Percentiles rank a stretch among this genome's conserved stretches.
Conservation (phyloP, 1,140 invertebrate species). For the Spodoptera litura region DNA sequence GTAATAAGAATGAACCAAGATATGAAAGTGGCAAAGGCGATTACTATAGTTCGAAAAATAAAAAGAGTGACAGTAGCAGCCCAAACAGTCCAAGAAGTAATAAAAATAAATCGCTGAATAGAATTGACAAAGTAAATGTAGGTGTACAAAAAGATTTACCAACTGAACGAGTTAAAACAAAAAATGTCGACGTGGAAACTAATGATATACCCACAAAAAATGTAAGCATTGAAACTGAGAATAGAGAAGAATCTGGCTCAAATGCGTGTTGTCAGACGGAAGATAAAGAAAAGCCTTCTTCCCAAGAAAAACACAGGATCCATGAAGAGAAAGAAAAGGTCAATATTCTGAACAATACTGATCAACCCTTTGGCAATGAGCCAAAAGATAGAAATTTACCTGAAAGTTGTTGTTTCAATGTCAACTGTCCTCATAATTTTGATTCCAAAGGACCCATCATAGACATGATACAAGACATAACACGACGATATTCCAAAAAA, state of each 20-base stretch:
- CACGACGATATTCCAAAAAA: constrained; percentile 75
- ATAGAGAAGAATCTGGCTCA: too few relatives aligned
- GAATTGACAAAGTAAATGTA: not conserved
- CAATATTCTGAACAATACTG: not conserved
- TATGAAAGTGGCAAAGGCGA: too few relatives aligned
- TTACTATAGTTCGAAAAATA: too few relatives aligned
- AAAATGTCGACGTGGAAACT: not conserved
- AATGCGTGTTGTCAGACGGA: too few relatives aligned
- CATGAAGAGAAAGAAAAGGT: too few relatives aligned
- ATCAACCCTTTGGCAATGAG: too few relatives aligned
- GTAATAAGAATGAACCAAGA: too few relatives aligned
- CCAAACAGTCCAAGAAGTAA: not conserved
- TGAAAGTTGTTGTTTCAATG: not conserved
- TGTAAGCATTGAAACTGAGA: too few relatives aligned
- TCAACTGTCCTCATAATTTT: not conserved
- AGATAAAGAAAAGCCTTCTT: too few relatives aligned
- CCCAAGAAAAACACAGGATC: too few relatives aligned
- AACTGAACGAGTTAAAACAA: not conserved
- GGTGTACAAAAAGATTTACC: constrained; percentile 31
- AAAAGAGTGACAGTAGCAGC: too few relatives aligned
- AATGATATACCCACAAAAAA: too few relatives aligned
- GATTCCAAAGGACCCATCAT: constrained; percentile 64
- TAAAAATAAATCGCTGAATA: not conserved
- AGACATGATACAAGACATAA: constrained; percentile 75
- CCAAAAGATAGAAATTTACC: not conserved